Conservation (phyloP, 2,888 invertebrate genomes). For the Hesperia comma region DNA sequence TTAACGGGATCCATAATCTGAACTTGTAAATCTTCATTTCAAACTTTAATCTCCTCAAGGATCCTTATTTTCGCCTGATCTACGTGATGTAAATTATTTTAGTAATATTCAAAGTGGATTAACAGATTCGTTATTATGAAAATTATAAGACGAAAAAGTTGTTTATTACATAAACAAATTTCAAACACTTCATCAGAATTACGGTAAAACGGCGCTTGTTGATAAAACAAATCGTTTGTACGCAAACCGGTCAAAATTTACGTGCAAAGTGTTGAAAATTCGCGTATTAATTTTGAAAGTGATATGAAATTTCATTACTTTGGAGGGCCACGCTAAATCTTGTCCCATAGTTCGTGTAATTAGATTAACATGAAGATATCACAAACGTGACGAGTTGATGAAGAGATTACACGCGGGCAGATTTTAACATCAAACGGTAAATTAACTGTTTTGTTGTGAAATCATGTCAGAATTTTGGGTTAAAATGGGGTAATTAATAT, state of each 20-base stretch:
- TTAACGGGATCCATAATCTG: conserved; percentile 6
- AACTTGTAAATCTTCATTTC: conserved; percentile 4
- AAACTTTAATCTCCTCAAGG: background rate
- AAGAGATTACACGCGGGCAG: background rate
- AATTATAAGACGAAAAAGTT: background rate
- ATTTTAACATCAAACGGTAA: conserved; percentile 10
- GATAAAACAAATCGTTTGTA: conserved; percentile 25
- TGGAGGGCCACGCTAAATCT: conserved; percentile 16
- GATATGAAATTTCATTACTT: conserved; percentile 27
- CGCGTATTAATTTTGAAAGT: conserved; percentile 18
- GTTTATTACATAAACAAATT: conserved; percentile 15
- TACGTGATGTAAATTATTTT: too few species aligned
- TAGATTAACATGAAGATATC: conserved; percentile 31
- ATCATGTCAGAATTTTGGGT: conserved; percentile 9
- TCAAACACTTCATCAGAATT: conserved; percentile 11
- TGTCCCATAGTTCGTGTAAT: conserved; percentile 22
- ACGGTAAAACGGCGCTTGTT: conserved; percentile 14
- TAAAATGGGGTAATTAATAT: background rate
- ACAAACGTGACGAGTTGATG: conserved; percentile 19
- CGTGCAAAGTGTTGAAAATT: conserved; percentile 4
- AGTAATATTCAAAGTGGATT: too few species aligned
- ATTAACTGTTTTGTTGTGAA: conserved; percentile 18
- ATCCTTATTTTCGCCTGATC: conserved; percentile 2
- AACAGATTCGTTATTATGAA: too few species aligned
- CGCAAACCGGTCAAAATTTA: conserved; percentile 25